These are phyloP conservation scores for Candidula unifasciata DNA, from an alignment of 2,888 invertebrate species.

Conservation along the genomic window DNA sequence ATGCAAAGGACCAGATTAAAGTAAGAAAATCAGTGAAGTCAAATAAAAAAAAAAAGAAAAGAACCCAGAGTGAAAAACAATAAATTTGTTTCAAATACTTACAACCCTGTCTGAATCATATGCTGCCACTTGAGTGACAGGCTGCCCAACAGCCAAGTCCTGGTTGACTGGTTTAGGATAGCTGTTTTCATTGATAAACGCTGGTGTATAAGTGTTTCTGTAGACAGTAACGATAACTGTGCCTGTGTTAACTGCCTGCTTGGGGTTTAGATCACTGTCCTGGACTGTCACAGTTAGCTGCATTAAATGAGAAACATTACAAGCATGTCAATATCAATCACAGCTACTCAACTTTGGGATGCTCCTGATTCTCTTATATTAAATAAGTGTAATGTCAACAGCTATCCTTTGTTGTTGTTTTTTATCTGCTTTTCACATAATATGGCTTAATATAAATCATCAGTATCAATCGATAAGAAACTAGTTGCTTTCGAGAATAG, in stretches of 20 bases:
- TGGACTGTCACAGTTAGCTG: slow-evolving; percentile 66
- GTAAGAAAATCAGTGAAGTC: no score
- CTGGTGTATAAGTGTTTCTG: slow-evolving; percentile 67
- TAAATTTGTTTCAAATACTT: slow-evolving; percentile 39
- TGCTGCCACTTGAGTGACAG: slow-evolving; percentile 61
- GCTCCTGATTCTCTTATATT: no score
- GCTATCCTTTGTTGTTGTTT: neutral
- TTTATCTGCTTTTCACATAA: neutral
- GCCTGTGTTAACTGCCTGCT: slow-evolving; percentile 51
- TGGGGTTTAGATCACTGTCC: slow-evolving; percentile 68
- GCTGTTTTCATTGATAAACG: slow-evolving; percentile 54
- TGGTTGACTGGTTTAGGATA: slow-evolving; percentile 58
- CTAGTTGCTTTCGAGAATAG: no score
- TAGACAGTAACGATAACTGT: slow-evolving; percentile 67
- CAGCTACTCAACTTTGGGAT: no score
- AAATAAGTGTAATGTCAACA: no score
- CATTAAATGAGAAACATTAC: slow-evolving; percentile 30
- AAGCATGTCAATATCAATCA: no score
- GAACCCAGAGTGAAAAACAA: no score
- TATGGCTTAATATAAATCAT: neutral
- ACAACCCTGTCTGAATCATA: slow-evolving; percentile 63
- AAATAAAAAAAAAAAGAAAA: no score
- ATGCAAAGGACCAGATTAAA: no score
- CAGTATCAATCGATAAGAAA: no score
- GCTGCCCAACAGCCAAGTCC: slow-evolving; percentile 36